phyloP scores from a whole-genome alignment of 2,113 vertebrate species.

The Myrmophylax atrothorax region DNA sequence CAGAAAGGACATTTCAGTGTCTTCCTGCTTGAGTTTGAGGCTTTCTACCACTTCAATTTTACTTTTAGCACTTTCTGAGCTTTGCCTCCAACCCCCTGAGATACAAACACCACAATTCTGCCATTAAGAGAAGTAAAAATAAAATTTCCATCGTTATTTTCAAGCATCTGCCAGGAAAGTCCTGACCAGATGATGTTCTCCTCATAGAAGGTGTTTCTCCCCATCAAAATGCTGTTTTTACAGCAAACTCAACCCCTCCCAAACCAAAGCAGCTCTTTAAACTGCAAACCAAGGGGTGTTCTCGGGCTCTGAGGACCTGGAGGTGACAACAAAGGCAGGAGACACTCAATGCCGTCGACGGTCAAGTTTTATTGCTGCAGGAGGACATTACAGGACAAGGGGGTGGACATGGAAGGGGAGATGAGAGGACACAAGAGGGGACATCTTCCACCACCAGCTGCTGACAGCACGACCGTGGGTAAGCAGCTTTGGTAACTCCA shows the following conservation, averaged over 20 bases:
- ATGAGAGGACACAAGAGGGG: not conserved
- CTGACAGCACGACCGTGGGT: not conserved
- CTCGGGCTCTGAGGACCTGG: accelerated
- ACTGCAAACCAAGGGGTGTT: not conserved
- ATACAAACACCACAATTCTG: not conserved
- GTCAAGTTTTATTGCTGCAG: conserved; percentile 50
- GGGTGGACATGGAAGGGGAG: not conserved
- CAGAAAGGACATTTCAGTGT: not conserved
- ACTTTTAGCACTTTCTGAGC: not conserved
- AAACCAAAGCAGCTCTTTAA: not conserved
- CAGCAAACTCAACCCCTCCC: not conserved
- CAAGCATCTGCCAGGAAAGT: accelerated
- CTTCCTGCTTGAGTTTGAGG: not conserved
- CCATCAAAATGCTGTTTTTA: accelerated
- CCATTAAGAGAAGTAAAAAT: not conserved
- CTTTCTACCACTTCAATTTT: not conserved
- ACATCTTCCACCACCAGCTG: not conserved
- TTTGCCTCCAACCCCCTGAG: not conserved
- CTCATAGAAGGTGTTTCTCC: not conserved
- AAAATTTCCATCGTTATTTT: not conserved
- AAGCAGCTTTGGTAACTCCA: no score
- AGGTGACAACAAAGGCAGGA: not conserved
- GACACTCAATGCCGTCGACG: not conserved
- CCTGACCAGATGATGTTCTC: accelerated
- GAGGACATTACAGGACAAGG: not conserved